Conservation (phyloP, 2,797 vertebrate species). For the Hydrophis major region DNA sequence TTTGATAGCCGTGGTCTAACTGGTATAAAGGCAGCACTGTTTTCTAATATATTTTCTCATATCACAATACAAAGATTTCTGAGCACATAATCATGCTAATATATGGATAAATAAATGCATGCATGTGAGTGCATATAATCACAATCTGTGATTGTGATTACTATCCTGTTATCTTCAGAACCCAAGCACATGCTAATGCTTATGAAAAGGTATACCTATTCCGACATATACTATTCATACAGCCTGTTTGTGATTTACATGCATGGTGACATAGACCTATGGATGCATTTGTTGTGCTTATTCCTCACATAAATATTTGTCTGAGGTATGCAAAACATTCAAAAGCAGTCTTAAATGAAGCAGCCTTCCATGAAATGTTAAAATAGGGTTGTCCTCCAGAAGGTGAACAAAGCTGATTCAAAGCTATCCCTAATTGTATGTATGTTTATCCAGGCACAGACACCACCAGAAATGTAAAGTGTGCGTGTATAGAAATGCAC, state of each 20-base stretch:
- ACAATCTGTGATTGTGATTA: not conserved
- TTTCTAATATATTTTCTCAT: not conserved
- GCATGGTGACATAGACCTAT: not conserved
- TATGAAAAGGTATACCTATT: not conserved
- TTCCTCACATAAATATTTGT: not conserved
- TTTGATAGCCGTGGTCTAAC: not conserved
- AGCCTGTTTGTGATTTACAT: constrained; percentile 1
- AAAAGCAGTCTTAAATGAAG: not conserved
- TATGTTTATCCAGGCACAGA: not conserved
- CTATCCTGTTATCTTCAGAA: not conserved
- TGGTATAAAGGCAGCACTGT: not conserved
- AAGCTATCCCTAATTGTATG: not conserved
- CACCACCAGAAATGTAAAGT: not conserved
- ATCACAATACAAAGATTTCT: not conserved
- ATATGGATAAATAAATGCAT: not conserved
- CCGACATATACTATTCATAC: not conserved
- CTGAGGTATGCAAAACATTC: not conserved
- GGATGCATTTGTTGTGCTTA: not conserved
- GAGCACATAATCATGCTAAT: constrained; percentile 6
- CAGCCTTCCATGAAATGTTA: not conserved
- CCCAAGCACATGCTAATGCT: not conserved
- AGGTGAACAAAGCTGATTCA: not conserved
- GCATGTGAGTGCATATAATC: not conserved
- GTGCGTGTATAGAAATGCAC: not conserved
- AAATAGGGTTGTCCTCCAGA: not conserved